A percentile compares a stretch with the other conserved stretches of the same genome.
phyloP scores from a whole-genome alignment of 92 coral and sea anemone genomes.

The Phenganax stokvisi region DNA sequence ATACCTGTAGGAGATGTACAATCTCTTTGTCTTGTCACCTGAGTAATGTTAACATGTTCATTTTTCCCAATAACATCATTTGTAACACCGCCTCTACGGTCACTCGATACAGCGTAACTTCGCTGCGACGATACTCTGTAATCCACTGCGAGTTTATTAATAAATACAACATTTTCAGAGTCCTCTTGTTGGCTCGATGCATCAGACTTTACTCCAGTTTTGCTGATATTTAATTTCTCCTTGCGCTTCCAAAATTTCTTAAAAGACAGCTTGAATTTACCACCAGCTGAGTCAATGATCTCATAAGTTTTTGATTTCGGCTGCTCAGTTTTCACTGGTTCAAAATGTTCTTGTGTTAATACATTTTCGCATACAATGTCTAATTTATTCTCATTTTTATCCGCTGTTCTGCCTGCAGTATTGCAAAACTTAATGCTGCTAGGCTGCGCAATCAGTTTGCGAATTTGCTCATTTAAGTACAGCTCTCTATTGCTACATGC shows the following conservation, averaged over 20 bases:
- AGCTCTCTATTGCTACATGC: slow-evolving; percentile 15
- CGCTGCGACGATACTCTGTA: slow-evolving; percentile 28
- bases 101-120: slow-evolving; percentile 38
- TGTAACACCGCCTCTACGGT: slow-evolving; percentile 59
- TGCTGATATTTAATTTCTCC: slow-evolving; percentile 18
- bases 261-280: slow-evolving; percentile 31
- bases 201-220: slow-evolving; percentile 23
- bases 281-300: slow-evolving; percentile 27
- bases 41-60: slow-evolving; percentile 35
- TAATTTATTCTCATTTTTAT: slow-evolving; percentile 13
- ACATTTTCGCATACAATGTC: slow-evolving; percentile 17
- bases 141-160: slow-evolving; percentile 37
- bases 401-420: background rate
- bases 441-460: slow-evolving; percentile 32
- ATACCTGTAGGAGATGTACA: slow-evolving; percentile 23
- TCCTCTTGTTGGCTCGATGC: slow-evolving; percentile 23
- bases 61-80: slow-evolving; percentile 42
- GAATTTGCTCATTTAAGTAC: slow-evolving; percentile 27
- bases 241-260: slow-evolving; percentile 28
- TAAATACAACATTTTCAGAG: slow-evolving; percentile 22
- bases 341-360: slow-evolving; percentile 14
- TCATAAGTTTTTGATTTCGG: slow-evolving; percentile 14
- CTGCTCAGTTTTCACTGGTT: slow-evolving; percentile 10
- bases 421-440: slow-evolving; percentile 24
- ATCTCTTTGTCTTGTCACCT: slow-evolving; percentile 41